Percentiles rank a stretch among this genome's conserved stretches.
Conservation (phyloP, 2,797 vertebrate species). For the Phoebastria nigripes region DNA sequence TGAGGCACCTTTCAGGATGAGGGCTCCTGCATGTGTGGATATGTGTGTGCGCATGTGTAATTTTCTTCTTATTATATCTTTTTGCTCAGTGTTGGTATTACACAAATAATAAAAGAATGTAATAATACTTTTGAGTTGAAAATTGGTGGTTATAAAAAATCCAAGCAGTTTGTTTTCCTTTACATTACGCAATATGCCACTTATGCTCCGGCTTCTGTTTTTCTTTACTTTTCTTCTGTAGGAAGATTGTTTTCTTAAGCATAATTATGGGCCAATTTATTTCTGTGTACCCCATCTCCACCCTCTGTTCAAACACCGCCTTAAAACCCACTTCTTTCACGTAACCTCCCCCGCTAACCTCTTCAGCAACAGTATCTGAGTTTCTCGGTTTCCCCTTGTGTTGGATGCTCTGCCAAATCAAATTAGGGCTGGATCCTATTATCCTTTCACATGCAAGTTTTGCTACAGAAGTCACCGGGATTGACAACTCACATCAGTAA, state of each 20-base stretch:
- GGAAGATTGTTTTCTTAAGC: constrained; percentile 38
- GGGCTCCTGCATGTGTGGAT: background rate
- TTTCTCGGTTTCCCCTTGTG: constrained; percentile 3
- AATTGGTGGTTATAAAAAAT: constrained; percentile 47
- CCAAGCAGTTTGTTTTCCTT: constrained; percentile 49
- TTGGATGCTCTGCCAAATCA: constrained; percentile 20
- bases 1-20: background rate
- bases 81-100: background rate
- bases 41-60: background rate
- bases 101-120: background rate
- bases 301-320: constrained; percentile 49
- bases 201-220: background rate
- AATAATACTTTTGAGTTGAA: constrained; percentile 15
- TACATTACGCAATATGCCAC: constrained; percentile 21
- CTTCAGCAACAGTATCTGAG: constrained; percentile 12
- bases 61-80: background rate
- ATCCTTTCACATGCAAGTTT: constrained; percentile 5
- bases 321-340: constrained; percentile 26
- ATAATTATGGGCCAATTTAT: constrained; percentile 46
- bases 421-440: constrained; percentile 2
- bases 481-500: background rate
- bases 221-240: constrained; percentile 30
- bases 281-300: constrained; percentile 40
- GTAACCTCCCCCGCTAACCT: background rate
- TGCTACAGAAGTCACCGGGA: background rate